A percentile compares a stretch with the other conserved stretches of the same genome.
These are phyloP conservation scores for Pseudoips prasinana DNA, from an alignment of 2,888 invertebrate genomes.

Conservation along the genomic window DNA sequence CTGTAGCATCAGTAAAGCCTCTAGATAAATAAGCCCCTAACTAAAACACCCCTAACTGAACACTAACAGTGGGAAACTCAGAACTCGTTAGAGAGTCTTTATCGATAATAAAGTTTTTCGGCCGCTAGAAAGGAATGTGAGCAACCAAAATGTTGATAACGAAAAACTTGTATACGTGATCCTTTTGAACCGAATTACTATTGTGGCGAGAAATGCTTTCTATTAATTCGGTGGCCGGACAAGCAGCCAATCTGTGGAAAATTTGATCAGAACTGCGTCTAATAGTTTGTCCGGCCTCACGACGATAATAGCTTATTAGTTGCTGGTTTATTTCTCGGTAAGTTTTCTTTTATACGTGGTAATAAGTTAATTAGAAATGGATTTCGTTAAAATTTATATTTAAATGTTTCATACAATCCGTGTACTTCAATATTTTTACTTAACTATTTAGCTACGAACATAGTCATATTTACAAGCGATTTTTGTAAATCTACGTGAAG, in stretches of 20 bases:
- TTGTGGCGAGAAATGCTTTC: constrained; percentile 27
- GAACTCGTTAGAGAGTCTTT: constrained; percentile 63
- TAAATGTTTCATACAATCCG: too few species aligned
- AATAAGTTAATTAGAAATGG: too few species aligned
- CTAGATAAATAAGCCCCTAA: constrained; percentile 37
- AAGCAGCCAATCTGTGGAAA: constrained; percentile 9
- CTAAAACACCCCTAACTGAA: constrained; percentile 21
- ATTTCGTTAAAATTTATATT: too few species aligned
- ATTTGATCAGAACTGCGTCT: constrained; percentile 11
- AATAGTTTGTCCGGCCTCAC: too few species aligned
- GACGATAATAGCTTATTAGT: too few species aligned
- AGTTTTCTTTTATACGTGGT: too few species aligned
- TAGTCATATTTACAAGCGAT: too few species aligned
- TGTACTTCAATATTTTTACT: too few species aligned
- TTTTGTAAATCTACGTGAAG: too few species aligned
- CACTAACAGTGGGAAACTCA: constrained; percentile 40
- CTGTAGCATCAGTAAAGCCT: constrained; percentile 38
- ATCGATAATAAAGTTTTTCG: constrained; percentile 52
- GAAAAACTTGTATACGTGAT: constrained; percentile 57
- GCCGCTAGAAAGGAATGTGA: constrained; percentile 39
- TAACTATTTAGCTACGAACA: too few species aligned
- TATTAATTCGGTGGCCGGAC: constrained; percentile 23
- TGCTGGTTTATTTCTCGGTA: too few species aligned
- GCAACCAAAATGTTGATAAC: constrained; percentile 51
- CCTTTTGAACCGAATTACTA: constrained; percentile 43